Evolutionary conservation across 53 echinoderm and acorn worm genomes (phyloP).

Genomic region (Antedon mediterranea): DNA sequence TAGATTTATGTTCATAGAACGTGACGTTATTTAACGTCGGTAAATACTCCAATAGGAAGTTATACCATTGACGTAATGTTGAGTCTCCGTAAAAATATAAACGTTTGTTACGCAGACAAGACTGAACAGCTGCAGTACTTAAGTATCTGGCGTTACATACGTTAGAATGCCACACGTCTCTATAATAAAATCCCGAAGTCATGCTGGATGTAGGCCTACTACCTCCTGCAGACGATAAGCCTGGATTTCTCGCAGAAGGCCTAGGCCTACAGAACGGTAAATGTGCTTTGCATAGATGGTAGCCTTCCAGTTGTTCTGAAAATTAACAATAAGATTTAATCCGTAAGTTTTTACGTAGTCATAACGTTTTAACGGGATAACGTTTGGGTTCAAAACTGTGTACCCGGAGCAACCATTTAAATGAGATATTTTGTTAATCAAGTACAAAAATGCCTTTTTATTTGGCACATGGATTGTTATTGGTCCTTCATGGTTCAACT

Average conservation of each 20-base stretch:
- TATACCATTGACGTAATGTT: background rate
- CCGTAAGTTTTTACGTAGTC: no score
- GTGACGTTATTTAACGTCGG: background rate
- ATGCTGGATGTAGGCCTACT: no score
- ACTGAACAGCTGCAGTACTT: background rate
- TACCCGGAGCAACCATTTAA: no score
- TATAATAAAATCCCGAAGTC: background rate
- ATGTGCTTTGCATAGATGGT: background rate
- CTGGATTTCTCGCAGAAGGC: background rate
- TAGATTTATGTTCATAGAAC: background rate
- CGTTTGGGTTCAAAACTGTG: no score
- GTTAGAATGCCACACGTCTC: background rate
- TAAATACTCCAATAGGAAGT: background rate
- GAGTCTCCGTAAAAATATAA: background rate
- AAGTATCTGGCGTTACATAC: background rate
- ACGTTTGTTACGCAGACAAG: background rate
- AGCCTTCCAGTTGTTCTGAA: background rate
- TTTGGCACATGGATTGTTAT: no score
- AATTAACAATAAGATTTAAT: background rate
- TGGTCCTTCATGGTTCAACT: no score
- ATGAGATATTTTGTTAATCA: no score
- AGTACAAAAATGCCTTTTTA: no score
- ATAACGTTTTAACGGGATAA: no score
- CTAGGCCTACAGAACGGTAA: background rate
- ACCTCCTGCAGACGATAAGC: no score